Evolutionary conservation across 2,797 vertebrate species (phyloP), one percentile per base, ranked within the genome.

Genomic region (Mormyrops attenuatus): DNA sequence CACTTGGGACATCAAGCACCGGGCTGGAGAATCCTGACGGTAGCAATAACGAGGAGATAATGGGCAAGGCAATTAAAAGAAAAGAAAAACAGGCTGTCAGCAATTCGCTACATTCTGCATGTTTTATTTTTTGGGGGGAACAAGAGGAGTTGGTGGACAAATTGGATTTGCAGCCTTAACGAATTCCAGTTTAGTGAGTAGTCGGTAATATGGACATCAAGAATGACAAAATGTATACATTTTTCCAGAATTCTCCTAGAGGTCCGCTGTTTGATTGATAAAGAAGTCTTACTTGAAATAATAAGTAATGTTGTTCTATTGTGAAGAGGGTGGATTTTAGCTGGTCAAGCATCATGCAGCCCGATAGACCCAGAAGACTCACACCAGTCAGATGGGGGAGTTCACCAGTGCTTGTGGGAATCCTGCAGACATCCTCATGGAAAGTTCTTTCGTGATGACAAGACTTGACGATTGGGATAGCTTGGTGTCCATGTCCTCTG

Each of bases 11-110:
- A 84, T 84, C 41, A 85, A 82, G 73, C 52, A 13, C 82, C 11
- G 6, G 84, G 55, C 38, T 87, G 49, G 60, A 20, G 50, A 34
- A 87, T 47, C 84, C 84, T 90, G 90, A 90, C 88, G 50, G 90
- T 77, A 47, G 82, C 47, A 80, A 89, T 90, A 90, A 90, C 38
- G 82, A 90, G 88, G 60, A 47, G 88, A 80, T 90, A 90, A 90
- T 88, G 84, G 77, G 60, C 87, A 52, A 38, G 17, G 53, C 90
- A 87, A 84, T 90, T 89, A 63, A 88, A 88, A 88, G 38, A 20
- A 20, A 47, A 66, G 44, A 38, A 84, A 50, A 82, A 22, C 38
- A 77, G 30, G 50, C 80, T 87, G 90, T 90, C 90, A 90, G 80
- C 57, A 87, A 73, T 87, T 90, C 3, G 6, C 84, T 57, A 38